Evolutionary conservation across 2,797 vertebrate genomes (phyloP).

Genomic region (Rhadinocentrus ornatus): DNA sequence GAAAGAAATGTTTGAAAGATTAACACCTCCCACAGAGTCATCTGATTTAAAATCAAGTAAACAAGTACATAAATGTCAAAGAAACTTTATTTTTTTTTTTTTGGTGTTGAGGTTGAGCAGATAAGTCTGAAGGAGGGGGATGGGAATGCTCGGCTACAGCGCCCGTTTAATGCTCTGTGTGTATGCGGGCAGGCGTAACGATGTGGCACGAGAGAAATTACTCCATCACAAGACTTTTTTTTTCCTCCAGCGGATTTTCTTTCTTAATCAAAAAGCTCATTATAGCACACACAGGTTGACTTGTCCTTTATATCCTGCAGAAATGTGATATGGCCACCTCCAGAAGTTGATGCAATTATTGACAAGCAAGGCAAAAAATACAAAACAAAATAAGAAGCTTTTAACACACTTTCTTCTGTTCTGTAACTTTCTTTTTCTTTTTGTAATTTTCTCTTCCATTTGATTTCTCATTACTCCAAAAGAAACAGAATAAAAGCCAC

Average conservation of each 20-base stretch:
- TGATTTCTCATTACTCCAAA: conserved; percentile 61
- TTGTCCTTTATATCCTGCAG: conserved; percentile 68
- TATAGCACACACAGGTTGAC: conserved; percentile 66
- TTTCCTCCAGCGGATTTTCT: conserved; percentile 64
- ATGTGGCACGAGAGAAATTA: conserved; percentile 65
- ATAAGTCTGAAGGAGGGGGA: conserved; percentile 26
- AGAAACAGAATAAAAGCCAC: conserved; percentile 47
- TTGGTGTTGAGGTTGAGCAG: conserved; percentile 42
- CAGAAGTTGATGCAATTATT: conserved; percentile 62
- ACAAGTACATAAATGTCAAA: conserved; percentile 57
- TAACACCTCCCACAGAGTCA: conserved; percentile 49
- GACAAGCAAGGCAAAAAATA: conserved; percentile 35
- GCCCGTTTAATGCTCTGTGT: conserved; percentile 37
- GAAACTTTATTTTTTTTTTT: conserved; percentile 28
- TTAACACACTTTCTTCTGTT: conserved; percentile 43
- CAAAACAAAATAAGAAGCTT: not conserved
- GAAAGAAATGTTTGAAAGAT: conserved; percentile 39
- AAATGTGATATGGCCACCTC: conserved; percentile 58
- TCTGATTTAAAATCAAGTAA: conserved; percentile 63
- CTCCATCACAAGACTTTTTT: conserved; percentile 47
- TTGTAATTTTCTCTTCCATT: conserved; percentile 56
- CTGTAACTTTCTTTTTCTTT: conserved; percentile 40
- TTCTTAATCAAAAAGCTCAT: conserved; percentile 84
- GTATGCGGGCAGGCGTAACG: conserved; percentile 43
- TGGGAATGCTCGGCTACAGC: conserved; percentile 29